Conservation (phyloP, 1,140 invertebrate species). For the Lamellibrachia luymesi region DNA sequence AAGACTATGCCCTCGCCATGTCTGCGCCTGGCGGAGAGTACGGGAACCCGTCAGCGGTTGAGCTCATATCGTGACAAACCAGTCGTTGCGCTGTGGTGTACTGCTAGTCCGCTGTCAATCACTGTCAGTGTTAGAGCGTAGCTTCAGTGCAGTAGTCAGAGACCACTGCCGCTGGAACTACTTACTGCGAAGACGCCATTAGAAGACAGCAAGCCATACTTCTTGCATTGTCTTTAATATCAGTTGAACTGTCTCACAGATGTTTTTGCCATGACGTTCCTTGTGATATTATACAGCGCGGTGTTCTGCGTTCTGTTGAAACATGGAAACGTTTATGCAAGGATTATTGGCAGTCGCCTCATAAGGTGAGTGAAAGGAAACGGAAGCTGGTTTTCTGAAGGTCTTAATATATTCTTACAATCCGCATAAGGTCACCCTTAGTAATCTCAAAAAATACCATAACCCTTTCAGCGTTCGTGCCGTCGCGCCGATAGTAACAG, state of each 20-base stretch:
- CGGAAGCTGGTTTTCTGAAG: neutral
- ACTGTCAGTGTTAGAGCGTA: neutral
- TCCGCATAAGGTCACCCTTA: too few relatives aligned
- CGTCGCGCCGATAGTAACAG: too few relatives aligned
- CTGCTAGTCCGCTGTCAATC: too few relatives aligned
- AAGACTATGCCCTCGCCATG: neutral
- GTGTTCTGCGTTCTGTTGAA: neutral
- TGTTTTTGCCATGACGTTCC: neutral
- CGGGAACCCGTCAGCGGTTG: neutral
- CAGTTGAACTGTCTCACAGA: neutral
- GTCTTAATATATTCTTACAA: neutral
- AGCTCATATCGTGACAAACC: neutral
- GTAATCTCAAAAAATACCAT: too few relatives aligned
- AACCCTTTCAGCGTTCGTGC: too few relatives aligned
- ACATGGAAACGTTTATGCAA: neutral
- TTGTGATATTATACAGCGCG: neutral
- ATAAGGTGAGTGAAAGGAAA: neutral
- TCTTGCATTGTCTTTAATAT: neutral
- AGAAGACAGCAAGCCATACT: neutral
- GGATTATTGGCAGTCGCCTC: neutral
- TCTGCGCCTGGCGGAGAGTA: neutral
- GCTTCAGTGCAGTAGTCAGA: neutral
- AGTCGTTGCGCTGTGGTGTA: too few relatives aligned
- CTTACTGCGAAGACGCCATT: neutral
- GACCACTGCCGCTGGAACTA: neutral